phyloP scores from a whole-genome alignment of 2,113 vertebrate species.

The Gila orcuttii region DNA sequence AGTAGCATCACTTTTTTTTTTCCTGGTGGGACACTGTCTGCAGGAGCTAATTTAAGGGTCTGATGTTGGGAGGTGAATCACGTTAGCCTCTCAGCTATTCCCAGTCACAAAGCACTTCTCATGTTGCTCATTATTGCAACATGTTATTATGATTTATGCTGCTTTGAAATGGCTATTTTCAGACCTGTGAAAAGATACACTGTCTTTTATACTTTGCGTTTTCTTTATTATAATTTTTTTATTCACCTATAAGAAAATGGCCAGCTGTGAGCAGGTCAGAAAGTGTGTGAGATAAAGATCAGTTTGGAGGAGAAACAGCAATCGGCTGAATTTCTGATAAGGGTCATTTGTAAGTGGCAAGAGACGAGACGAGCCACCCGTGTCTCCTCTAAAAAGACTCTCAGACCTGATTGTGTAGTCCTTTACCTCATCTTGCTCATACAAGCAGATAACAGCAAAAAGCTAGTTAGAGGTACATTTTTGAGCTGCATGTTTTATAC shows the following conservation, averaged over 20 bases:
- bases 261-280: not conserved
- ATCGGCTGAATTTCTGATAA: not conserved
- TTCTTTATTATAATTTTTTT: not conserved
- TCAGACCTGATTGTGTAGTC: not conserved
- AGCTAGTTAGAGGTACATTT: not conserved
- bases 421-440: not conserved
- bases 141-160: conserved; percentile 34
- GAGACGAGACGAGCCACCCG: not conserved
- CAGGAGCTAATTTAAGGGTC: conserved; percentile 64
- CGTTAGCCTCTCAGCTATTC: conserved; percentile 66
- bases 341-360: not conserved
- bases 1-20: conserved; percentile 45
- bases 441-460: conserved; percentile 1
- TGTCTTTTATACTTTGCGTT: not conserved
- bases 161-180: conserved; percentile 8
- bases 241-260: conserved; percentile 8
- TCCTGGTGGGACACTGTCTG: conserved; percentile 48
- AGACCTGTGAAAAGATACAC: not conserved
- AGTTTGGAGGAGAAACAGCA: not conserved
- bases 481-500: not conserved
- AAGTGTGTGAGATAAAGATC: not conserved
- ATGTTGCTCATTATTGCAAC: conserved; percentile 29
- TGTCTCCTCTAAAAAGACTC: not conserved
- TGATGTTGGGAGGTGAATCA: conserved; percentile 59
- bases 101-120: conserved; percentile 45